A percentile compares a stretch with the other conserved stretches of the same genome.
Evolutionary conservation across 2,888 invertebrate genomes (phyloP).

Genomic region (Lithophane socia): DNA sequence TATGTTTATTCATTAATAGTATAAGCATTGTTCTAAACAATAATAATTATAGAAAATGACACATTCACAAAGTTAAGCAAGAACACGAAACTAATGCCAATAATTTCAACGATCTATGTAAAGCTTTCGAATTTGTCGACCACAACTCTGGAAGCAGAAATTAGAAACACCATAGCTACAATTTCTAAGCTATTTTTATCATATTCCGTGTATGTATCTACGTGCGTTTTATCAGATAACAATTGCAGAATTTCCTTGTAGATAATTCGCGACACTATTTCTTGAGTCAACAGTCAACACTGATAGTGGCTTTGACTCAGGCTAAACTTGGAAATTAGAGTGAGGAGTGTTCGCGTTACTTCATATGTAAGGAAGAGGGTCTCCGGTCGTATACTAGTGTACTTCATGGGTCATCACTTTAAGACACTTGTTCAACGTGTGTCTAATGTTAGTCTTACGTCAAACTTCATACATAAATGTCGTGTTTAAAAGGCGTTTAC

Average conservation of each 20-base stretch:
- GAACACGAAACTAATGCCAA: background rate
- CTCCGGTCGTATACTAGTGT: background rate
- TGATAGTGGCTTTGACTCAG: constrained; percentile 58
- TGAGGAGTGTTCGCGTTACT: constrained; percentile 49
- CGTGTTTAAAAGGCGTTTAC: too few relatives aligned
- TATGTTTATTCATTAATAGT: background rate
- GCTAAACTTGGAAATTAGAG: constrained; percentile 36
- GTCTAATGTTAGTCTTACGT: too few relatives aligned
- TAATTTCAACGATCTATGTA: constrained; percentile 22
- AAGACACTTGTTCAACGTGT: too few relatives aligned
- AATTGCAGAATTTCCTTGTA: constrained; percentile 65
- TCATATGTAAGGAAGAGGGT: background rate
- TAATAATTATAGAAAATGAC: background rate
- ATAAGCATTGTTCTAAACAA: background rate
- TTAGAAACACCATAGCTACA: constrained; percentile 6
- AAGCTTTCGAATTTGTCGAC: constrained; percentile 25
- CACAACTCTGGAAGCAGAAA: background rate
- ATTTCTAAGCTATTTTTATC: constrained; percentile 26
- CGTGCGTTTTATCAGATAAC: constrained; percentile 56
- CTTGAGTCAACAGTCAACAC: constrained; percentile 59
- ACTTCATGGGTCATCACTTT: too few relatives aligned
- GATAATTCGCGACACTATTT: constrained; percentile 68
- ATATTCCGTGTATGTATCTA: constrained; percentile 42
- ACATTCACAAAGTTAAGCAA: background rate
- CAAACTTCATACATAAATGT: too few relatives aligned